Conservation (phyloP, 2,113 vertebrate species). For the Myiozetetes cayanensis region DNA sequence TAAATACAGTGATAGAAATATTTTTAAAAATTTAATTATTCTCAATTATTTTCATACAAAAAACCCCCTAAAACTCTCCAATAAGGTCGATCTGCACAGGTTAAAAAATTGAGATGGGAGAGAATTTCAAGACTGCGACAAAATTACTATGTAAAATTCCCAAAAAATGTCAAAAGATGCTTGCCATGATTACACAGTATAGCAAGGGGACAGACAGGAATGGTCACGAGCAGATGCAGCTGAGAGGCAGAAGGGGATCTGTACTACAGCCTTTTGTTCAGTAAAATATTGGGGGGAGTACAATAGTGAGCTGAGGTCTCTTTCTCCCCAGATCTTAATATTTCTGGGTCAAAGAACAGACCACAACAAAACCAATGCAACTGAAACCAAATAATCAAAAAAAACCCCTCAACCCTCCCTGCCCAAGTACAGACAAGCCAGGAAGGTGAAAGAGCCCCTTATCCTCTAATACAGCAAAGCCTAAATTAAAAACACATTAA, state of each 20-base stretch:
- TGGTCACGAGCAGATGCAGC: neutral
- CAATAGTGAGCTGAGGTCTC: neutral
- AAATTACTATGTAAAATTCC: neutral
- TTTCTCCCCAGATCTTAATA: neutral
- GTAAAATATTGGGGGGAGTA: neutral
- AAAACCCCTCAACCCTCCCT: neutral
- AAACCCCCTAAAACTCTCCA: neutral
- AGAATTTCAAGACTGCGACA: neutral
- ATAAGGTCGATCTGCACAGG: neutral
- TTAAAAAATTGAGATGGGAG: neutral
- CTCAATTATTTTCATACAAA: neutral
- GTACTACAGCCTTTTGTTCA: neutral
- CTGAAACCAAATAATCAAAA: neutral
- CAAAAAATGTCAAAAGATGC: neutral
- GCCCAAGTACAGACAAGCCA: neutral
- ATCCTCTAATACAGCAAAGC: neutral
- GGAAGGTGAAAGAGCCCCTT: neutral
- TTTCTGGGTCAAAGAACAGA: neutral
- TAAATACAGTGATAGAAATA: neutral
- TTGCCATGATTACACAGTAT: neutral
- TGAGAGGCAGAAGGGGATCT: neutral
- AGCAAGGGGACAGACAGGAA: neutral
- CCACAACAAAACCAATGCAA: neutral
- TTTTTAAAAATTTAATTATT: neutral
- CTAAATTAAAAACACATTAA: neutral